Conservation (phyloP, 2,797 vertebrate genomes). For the Pipistrellus kuhlii region DNA sequence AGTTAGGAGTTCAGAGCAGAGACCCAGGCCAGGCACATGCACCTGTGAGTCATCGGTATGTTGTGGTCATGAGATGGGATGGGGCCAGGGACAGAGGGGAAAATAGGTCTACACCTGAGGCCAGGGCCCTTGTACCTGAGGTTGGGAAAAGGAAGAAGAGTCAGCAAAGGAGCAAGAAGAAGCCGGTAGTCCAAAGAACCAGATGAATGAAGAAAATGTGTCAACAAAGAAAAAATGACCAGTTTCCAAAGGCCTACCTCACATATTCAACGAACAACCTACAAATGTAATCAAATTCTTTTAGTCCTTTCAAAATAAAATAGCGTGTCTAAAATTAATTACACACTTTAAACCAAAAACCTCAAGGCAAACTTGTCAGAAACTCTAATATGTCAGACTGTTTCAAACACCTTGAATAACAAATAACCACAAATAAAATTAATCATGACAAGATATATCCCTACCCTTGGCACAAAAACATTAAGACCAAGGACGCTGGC, state of each 20-base stretch:
- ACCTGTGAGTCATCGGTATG: background rate
- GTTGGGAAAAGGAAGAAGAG: background rate
- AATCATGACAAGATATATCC: background rate
- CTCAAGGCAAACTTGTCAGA: conserved; percentile 4
- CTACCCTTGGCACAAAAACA: background rate
- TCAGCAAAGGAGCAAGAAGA: background rate
- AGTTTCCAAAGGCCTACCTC: background rate
- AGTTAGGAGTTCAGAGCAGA: background rate
- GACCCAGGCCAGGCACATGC: background rate
- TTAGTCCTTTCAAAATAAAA: conserved; percentile 57
- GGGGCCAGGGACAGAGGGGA: background rate
- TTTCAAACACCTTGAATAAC: conserved; percentile 44
- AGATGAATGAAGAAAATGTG: background rate
- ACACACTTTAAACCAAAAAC: conserved; percentile 36
- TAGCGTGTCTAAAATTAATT: background rate
- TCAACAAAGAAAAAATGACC: background rate
- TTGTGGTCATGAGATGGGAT: background rate
- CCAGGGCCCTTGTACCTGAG: background rate
- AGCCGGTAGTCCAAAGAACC: background rate
- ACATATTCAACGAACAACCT: background rate
- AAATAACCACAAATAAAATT: conserved; percentile 28
- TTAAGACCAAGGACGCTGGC: background rate
- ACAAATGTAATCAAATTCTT: background rate
- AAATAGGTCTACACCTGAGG: background rate
- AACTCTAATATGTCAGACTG: background rate